phyloP scores from a whole-genome alignment of 1,140 invertebrate genomes.

The Nautilus pompilius region DNA sequence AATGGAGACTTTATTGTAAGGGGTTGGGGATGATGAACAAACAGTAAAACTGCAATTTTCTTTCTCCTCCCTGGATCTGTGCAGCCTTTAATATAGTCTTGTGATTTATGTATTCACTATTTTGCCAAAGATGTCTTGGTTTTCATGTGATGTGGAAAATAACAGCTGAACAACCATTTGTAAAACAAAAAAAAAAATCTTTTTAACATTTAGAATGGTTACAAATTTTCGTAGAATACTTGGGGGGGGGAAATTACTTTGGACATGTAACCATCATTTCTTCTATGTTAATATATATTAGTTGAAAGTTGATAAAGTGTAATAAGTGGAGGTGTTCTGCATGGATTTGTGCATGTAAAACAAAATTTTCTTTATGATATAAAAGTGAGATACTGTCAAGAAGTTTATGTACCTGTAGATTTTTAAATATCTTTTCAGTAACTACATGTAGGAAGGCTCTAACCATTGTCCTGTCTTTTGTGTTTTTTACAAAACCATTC shows the following conservation, averaged over 20 bases:
- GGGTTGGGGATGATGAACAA: too few species aligned
- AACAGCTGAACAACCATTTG: too few species aligned
- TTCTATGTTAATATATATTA: background rate
- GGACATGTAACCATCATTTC: background rate
- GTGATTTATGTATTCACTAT: background rate
- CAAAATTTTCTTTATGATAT: background rate
- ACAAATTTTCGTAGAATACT: too few species aligned
- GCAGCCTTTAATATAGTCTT: background rate
- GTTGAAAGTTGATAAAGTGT: background rate
- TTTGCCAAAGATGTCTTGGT: too few species aligned
- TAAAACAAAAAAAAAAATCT: too few species aligned
- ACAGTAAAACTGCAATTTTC: background rate
- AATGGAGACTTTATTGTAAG: too few species aligned
- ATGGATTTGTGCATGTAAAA: background rate
- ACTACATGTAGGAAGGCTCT: constrained; percentile 77
- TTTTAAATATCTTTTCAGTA: constrained; percentile 47
- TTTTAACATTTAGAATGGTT: too few species aligned
- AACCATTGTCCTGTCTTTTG: constrained; percentile 87
- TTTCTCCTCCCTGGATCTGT: background rate
- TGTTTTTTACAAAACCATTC: constrained; percentile 93
- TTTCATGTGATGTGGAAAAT: too few species aligned
- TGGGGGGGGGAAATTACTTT: background rate
- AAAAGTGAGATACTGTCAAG: background rate
- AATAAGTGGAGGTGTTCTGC: background rate
- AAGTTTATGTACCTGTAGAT: background rate